Percentiles rank a stretch among this genome's conserved stretches.
Evolutionary conservation across 1,140 invertebrate species (phyloP).

Genomic region (Sitobion miscanthi): DNA sequence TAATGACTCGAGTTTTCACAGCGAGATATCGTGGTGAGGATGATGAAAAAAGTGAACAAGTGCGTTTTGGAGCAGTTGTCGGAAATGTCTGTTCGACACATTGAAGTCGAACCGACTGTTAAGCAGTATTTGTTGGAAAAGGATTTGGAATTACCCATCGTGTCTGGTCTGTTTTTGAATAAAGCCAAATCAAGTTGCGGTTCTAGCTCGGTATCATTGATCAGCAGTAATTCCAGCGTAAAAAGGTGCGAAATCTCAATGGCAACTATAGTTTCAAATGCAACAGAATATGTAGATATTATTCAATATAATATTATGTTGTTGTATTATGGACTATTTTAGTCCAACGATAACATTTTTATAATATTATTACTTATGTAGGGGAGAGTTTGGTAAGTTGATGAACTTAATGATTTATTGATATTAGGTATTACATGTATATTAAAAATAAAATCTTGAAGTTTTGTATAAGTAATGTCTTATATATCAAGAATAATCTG

Average conservation of each 20-base stretch:
- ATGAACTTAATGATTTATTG: no score
- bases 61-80: slow-evolving; percentile 60
- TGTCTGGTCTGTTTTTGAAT: neutral
- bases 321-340: no score
- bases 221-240: neutral
- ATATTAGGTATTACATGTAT: no score
- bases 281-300: neutral
- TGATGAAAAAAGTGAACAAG: slow-evolving; percentile 60
- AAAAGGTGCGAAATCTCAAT: neutral
- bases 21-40: slow-evolving; percentile 41
- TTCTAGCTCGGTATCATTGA: neutral
- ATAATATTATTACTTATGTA: no score
- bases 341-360: no score
- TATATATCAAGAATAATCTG: no score
- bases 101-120: slow-evolving; percentile 59
- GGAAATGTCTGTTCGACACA: slow-evolving; percentile 59
- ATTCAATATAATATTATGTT: no score
- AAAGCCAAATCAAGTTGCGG: slow-evolving; percentile 24
- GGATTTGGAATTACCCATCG: slow-evolving; percentile 57
- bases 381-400: no score
- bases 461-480: no score
- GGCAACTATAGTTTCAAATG: neutral
- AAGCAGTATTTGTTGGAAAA: slow-evolving; percentile 59
- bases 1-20: neutral
- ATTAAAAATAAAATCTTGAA: no score